Percentiles rank a stretch among this genome's conserved stretches.
Conservation (phyloP, 1,140 invertebrate species). For the Drosophila kikkawai region DNA sequence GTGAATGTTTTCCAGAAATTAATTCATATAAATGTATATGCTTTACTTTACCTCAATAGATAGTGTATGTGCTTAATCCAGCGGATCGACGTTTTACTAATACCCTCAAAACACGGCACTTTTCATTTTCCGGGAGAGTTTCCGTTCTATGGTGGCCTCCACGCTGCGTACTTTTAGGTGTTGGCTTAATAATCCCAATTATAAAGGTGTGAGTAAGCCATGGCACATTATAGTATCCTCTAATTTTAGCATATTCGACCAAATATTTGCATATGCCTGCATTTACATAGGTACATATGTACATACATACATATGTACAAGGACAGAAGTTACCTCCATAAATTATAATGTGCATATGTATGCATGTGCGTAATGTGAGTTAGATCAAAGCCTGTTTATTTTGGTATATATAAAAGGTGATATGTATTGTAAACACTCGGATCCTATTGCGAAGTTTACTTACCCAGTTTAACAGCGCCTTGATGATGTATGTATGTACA, state of each 20-base stretch:
- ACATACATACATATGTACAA: neutral
- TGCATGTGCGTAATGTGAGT: too few relatives aligned
- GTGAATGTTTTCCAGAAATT: too few relatives aligned
- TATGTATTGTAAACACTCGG: neutral
- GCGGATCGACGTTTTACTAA: too few relatives aligned
- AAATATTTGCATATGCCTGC: constrained; percentile 4
- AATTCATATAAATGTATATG: too few relatives aligned
- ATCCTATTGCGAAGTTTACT: neutral
- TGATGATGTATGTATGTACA: too few relatives aligned
- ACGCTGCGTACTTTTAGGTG: constrained; percentile 1
- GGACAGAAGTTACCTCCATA: neutral
- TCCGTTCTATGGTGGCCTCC: neutral
- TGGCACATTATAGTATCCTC: neutral
- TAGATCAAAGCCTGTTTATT: neutral
- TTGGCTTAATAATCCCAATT: constrained; percentile 7
- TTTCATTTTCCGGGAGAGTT: constrained; percentile 6
- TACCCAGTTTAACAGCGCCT: neutral
- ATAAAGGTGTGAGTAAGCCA: constrained; percentile 5
- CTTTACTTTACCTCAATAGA: neutral
- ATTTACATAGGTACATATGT: neutral
- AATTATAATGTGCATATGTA: too few relatives aligned
- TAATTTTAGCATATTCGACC: neutral
- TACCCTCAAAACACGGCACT: neutral
- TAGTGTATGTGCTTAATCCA: neutral
- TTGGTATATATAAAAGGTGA: neutral